Conservation (phyloP, 2,113 vertebrate species). For the Athene cunicularia region DNA sequence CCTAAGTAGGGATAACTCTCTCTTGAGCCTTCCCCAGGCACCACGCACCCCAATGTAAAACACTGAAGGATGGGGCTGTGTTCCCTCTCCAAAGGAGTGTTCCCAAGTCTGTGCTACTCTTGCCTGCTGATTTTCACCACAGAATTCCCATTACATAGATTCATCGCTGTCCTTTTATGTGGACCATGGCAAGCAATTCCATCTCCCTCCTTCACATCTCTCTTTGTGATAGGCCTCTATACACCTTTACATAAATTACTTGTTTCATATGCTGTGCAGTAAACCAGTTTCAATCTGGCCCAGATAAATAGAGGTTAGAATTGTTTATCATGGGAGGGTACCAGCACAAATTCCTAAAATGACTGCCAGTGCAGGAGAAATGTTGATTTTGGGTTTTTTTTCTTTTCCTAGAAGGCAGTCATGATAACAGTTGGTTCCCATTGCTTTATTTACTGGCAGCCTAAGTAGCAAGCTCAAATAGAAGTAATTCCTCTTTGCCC, state of each 20-base stretch:
- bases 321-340: not conserved
- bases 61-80: not conserved
- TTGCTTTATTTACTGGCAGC: constrained; percentile 21
- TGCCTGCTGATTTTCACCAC: not conserved
- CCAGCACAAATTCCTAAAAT: not conserved
- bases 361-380: not conserved
- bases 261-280: not conserved
- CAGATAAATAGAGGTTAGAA: not conserved
- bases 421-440: not conserved
- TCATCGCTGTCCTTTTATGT: not conserved
- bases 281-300: not conserved
- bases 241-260: not conserved
- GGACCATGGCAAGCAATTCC: not conserved
- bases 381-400: not conserved
- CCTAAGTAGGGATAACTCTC: not conserved
- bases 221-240: not conserved
- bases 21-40: not conserved
- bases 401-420: constrained; percentile 6
- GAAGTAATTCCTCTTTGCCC: constrained; percentile 1
- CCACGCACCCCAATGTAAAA: not conserved
- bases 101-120: not conserved
- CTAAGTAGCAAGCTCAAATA: not conserved
- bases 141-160: not conserved
- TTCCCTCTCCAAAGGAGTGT: not conserved
- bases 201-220: not conserved